Evolutionary conservation across 2,888 invertebrate species (phyloP), one percentile per base, ranked within the genome.

Genomic region (Lithophane semibrunnea): DNA sequence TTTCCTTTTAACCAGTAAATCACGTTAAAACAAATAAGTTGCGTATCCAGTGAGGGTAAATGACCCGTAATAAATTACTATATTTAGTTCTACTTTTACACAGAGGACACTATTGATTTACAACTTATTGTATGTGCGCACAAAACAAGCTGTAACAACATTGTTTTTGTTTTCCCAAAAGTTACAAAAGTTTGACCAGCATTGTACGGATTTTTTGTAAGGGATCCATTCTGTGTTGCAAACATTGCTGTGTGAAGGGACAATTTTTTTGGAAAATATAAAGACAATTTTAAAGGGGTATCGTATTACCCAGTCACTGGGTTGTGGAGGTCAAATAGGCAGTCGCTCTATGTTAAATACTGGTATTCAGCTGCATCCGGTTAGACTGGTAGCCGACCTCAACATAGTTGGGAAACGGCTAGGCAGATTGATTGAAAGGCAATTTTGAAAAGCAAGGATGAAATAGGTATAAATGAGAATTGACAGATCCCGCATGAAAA

Each of bases 401-500:
- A 37, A 37, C 37, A 37, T 5, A 37, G 37, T 37, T 5, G 37
- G 5, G 37, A 37, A 37, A 37, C 3, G 37, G 37, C 37, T 37
- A 37, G 37, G 37, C 37, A 37, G 37, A 37, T 37, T 37, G 37
- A 37, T 37, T 37, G 37, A 37, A 37, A 37, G 37, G 37, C 37
- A 7, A 37, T 37, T 37, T 37, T 37, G n/a, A 24, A n/a, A n/a
- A n/a, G n/a, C n/a, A n/a, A 44, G 16, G 12, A 29, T 67, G 3
- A 37, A 37, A n/a, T 65, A 37, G 18, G 12, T 18, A n/a, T 18
- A 60, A 44, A 67, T 13, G 24, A 37, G 47, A 58, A 86, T 71
- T 73, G 61, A 93, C 86, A 86, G 86, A 86, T 92, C 95, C 95
- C 95, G 95, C 94, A 95, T 95, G 89, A 86, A 86, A 91, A 87